Evolutionary conservation across 2,888 invertebrate species (phyloP), one percentile per base, ranked within the genome.

Genomic region (Beris morrisii): DNA sequence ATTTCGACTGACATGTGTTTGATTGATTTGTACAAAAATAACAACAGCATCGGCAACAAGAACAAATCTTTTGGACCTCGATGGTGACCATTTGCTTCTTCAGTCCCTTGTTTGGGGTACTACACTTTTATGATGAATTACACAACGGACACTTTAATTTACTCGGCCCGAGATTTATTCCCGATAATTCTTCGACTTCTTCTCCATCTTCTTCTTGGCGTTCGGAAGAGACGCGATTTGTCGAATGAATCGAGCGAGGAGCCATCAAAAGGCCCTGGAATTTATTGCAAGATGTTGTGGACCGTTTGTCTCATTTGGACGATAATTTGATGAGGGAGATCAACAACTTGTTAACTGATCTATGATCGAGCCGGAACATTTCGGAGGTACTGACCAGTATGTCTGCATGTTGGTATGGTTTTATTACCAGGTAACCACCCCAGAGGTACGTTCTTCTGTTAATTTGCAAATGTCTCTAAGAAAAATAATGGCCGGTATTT

Each of bases 261-360:
- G 38, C 9, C 38, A 38, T 38, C 38, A 38, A 38, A 38, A 38
- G 5, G 38, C 38, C 9, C 38, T 22, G 22, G 38, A 38, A 7
- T 9, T 38, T 38, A 22, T 22, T 22, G 22, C 22, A 7, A 13
- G 44, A 57, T 45, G 48, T 22, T n/a, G 38, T 15, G 38, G 61
- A 52, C 52, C 50, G 61, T 61, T 61, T 61, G 61, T 61, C 61
- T 61, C 61, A 52, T 52, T 61, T 22, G 52, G 50, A 61, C 52
- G 61, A 52, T 61, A 61, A 61, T 61, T 61, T 61, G 61, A 61
- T 61, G 61, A 61, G 61, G 61, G 61, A 61, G 61, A 61, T 61
- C 61, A 61, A 61, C 61, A 61, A 52, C 61, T 61, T 61, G 61
- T 61, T 61, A 61, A 61, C 61, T 61, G 61, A 61, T 61, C 50